These are phyloP conservation scores for Dendronephthya gigantea DNA, from an alignment of 64 coral and sea anemone species.

Conservation along the genomic window DNA sequence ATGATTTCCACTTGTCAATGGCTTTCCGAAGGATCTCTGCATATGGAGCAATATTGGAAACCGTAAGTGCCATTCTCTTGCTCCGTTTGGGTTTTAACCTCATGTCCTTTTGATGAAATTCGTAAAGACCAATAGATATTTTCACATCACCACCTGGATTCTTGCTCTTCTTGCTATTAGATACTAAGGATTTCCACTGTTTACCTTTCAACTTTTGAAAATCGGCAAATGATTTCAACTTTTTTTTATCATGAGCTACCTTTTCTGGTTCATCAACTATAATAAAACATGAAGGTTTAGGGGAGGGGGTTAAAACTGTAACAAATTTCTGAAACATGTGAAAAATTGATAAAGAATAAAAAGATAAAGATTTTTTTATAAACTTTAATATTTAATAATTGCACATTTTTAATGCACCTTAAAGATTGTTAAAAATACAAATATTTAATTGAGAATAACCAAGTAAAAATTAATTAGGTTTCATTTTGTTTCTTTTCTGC, in stretches of 20 bases:
- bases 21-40: not conserved
- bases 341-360: too few species aligned
- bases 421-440: too few species aligned
- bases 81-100: not conserved
- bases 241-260: not conserved
- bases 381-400: too few species aligned
- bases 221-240: not conserved
- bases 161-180: not conserved
- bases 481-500: too few species aligned
- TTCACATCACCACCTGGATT: not conserved
- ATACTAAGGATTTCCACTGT: not conserved
- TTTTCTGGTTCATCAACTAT: not conserved
- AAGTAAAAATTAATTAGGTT: too few species aligned
- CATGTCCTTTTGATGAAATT: not conserved
- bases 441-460: too few species aligned
- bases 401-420: too few species aligned
- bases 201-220: not conserved
- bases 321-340: too few species aligned
- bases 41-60: slow-evolving; percentile 15
- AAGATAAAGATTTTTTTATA: too few species aligned
- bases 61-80: not conserved
- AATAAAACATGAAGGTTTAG: not conserved
- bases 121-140: not conserved
- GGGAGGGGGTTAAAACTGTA: too few species aligned
- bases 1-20: slow-evolving; percentile 16